phyloP scores from a whole-genome alignment of 2,113 vertebrate genomes.

The Globicephala melas region DNA sequence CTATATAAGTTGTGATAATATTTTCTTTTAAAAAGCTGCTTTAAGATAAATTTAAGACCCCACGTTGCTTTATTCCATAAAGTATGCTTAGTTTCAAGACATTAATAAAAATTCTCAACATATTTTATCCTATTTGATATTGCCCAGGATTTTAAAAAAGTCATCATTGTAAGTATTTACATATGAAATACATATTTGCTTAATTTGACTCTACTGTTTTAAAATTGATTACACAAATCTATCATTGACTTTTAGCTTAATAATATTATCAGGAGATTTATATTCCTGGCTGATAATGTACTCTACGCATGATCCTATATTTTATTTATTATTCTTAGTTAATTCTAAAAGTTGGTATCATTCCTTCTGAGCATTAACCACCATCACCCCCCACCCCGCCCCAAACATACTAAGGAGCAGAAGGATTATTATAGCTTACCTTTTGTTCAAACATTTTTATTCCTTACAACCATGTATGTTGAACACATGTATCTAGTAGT shows the following conservation, averaged over 20 bases:
- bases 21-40: background rate
- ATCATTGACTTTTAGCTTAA: background rate
- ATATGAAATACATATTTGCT: background rate
- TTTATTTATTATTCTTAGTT: background rate
- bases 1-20: background rate
- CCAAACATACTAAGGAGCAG: background rate
- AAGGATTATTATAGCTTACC: background rate
- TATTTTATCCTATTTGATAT: background rate
- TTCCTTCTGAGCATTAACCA: background rate
- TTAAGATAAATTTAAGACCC: background rate
- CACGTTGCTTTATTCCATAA: background rate
- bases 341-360: background rate
- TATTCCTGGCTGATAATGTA: background rate
- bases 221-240: background rate
- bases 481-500: background rate
- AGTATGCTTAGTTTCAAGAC: background rate
- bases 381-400: rapidly evolving
- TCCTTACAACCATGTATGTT: background rate
- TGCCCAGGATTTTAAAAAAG: background rate
- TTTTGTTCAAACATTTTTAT: background rate
- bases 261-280: background rate
- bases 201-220: background rate
- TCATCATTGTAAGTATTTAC: background rate
- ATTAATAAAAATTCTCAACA: background rate
- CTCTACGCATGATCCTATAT: background rate